Conservation (phyloP, 35 echinoderm and acorn worm genomes). For the Anneissia japonica region DNA sequence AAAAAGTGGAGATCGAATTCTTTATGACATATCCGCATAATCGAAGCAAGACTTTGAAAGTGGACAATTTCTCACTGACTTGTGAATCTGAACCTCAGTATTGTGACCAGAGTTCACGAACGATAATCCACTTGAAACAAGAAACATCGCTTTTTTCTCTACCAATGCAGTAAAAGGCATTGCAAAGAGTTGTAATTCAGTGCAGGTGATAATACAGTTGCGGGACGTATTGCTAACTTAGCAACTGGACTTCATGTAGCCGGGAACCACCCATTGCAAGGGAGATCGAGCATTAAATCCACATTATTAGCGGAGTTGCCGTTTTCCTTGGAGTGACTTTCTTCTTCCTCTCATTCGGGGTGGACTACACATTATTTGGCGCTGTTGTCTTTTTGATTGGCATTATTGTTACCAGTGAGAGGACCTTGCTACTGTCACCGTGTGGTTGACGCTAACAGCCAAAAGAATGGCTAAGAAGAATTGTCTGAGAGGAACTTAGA, state of each 20-base stretch:
- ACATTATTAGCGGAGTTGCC: slow-evolving; percentile 93
- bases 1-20: slow-evolving; percentile 87
- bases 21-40: slow-evolving; percentile 70
- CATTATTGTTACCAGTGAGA: slow-evolving; percentile 99
- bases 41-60: slow-evolving; percentile 88
- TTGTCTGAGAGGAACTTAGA: slow-evolving; percentile 98
- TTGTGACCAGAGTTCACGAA: slow-evolving; percentile 74
- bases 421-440: slow-evolving; percentile 96
- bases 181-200: slow-evolving; percentile 82
- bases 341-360: slow-evolving; percentile 72
- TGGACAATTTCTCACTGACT: slow-evolving; percentile 97
- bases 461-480: slow-evolving; percentile 99
- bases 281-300: slow-evolving; percentile 98
- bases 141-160: slow-evolving; percentile 96
- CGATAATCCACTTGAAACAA: slow-evolving; percentile 94
- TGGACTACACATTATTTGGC: slow-evolving; percentile 71
- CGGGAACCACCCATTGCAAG: slow-evolving; percentile 85
- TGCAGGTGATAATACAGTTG: slow-evolving; percentile 79
- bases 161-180: slow-evolving; percentile 93
- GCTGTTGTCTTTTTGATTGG: slow-evolving; percentile 94
- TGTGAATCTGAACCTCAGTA: slow-evolving; percentile 94
- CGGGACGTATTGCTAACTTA: slow-evolving; percentile 95
- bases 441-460: slow-evolving; percentile 96
- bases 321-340: slow-evolving; percentile 89
- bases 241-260: slow-evolving; percentile 80